phyloP scores from a whole-genome alignment of 2,888 invertebrate species.

The Lycocerus yunnanus region DNA sequence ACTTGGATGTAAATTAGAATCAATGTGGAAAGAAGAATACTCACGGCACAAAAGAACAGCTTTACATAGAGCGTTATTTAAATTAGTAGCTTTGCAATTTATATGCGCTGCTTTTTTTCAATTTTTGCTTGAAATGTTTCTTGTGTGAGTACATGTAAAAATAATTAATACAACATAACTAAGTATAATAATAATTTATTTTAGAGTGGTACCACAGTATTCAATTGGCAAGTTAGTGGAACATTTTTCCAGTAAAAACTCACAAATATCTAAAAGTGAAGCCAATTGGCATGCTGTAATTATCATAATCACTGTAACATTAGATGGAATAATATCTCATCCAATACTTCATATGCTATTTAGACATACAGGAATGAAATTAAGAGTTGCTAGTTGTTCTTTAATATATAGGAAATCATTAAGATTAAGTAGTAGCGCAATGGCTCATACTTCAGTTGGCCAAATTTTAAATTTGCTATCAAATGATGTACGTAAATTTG shows the following conservation, averaged over 20 bases:
- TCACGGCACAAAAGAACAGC: constrained; percentile 47
- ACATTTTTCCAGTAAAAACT: constrained; percentile 61
- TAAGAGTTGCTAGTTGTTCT: constrained; percentile 81
- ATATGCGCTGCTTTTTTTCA: constrained; percentile 45
- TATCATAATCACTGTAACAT: constrained; percentile 58
- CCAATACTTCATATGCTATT: constrained; percentile 90
- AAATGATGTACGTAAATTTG: constrained; percentile 78
- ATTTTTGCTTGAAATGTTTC: constrained; percentile 47
- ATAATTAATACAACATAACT: background rate
- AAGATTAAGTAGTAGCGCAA: constrained; percentile 57
- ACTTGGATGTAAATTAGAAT: constrained; percentile 69
- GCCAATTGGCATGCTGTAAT: constrained; percentile 79
- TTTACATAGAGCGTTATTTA: constrained; percentile 46
- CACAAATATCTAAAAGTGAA: constrained; percentile 49
- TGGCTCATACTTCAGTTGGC: constrained; percentile 64
- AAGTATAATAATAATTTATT: constrained; percentile 21
- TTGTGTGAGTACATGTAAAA: constrained; percentile 46
- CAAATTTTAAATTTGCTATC: constrained; percentile 60
- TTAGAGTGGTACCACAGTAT: constrained; percentile 51
- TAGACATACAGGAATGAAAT: constrained; percentile 82
- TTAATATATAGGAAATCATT: constrained; percentile 77
- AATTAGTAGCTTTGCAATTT: constrained; percentile 46
- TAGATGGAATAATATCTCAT: constrained; percentile 57
- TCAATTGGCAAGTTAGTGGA: constrained; percentile 68
- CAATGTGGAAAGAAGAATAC: constrained; percentile 53